phyloP scores from a whole-genome alignment of 2,113 vertebrate genomes.

The Nematolebias whitei region DNA sequence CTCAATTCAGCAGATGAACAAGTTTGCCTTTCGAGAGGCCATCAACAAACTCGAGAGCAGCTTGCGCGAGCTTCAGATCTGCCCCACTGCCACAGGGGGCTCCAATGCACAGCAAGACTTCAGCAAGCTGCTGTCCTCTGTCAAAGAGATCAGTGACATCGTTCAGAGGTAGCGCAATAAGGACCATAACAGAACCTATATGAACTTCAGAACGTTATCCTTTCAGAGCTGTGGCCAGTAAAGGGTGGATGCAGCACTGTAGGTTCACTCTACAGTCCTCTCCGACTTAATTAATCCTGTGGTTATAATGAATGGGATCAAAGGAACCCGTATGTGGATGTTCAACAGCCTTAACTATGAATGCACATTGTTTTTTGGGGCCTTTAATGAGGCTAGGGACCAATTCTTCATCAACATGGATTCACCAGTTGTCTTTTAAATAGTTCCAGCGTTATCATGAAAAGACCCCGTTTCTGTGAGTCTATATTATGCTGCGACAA shows the following conservation, averaged over 20 bases:
- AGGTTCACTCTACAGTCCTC: slow-evolving; percentile 18
- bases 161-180: slow-evolving; percentile 92
- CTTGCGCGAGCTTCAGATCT: slow-evolving; percentile 96
- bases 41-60: slow-evolving; percentile 97
- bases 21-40: slow-evolving; percentile 96
- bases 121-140: slow-evolving; percentile 92
- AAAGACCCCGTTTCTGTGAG: slow-evolving; percentile 32
- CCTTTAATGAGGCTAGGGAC: slow-evolving; percentile 38
- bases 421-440: slow-evolving; percentile 61
- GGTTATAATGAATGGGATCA: slow-evolving; percentile 51
- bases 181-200: slow-evolving; percentile 24
- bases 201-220: slow-evolving; percentile 26
- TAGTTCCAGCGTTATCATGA: slow-evolving; percentile 35
- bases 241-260: slow-evolving; percentile 25
- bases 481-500: slow-evolving; percentile 35
- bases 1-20: slow-evolving; percentile 99
- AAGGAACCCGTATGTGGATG: slow-evolving; percentile 25
- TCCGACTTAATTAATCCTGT: slow-evolving; percentile 60
- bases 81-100: slow-evolving; percentile 86
- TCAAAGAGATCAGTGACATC: slow-evolving; percentile 98
- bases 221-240: slow-evolving; percentile 20
- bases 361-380: slow-evolving; percentile 47
- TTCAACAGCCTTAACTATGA: slow-evolving; percentile 57
- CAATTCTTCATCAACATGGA: slow-evolving; percentile 56
- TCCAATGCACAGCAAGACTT: slow-evolving; percentile 91